A percentile compares a stretch with the other conserved stretches of the same genome.
phyloP scores from a whole-genome alignment of 2,888 invertebrate species.

The Chymomyza amoena region DNA sequence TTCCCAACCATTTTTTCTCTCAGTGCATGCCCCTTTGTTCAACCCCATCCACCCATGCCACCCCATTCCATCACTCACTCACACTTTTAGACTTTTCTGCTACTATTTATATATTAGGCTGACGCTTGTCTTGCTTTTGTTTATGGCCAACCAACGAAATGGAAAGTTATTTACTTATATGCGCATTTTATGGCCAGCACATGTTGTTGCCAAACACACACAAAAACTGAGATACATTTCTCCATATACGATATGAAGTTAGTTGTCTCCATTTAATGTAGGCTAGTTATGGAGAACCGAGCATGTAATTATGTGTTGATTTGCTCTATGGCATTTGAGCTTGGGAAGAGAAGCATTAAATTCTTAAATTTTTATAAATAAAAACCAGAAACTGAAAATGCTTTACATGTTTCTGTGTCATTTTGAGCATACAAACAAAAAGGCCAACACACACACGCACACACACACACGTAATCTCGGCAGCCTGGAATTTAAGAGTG shows the following conservation, averaged over 20 bases:
- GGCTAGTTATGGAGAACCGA: neutral
- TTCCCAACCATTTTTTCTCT: neutral
- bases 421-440: constrained; percentile 55
- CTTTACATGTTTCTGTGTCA: constrained; percentile 52
- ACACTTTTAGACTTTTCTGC: neutral
- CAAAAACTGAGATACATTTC: neutral
- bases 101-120: neutral
- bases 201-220: constrained; percentile 40
- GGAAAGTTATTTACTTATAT: constrained; percentile 71
- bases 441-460: constrained; percentile 11
- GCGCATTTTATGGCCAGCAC: constrained; percentile 64
- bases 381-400: constrained; percentile 27
- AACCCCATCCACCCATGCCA: too few species aligned
- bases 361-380: constrained; percentile 57
- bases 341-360: constrained; percentile 45
- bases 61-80: neutral
- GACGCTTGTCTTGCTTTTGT: constrained; percentile 42
- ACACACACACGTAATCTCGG: neutral
- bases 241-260: neutral
- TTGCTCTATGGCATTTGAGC: constrained; percentile 27
- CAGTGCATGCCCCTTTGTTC: neutral
- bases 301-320: constrained; percentile 67
- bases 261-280: neutral
- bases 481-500: neutral
- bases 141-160: constrained; percentile 66